Evolutionary conservation across 2,113 vertebrate species (phyloP), one percentile per base, ranked within the genome.

Genomic region (Ascaphus truei): DNA sequence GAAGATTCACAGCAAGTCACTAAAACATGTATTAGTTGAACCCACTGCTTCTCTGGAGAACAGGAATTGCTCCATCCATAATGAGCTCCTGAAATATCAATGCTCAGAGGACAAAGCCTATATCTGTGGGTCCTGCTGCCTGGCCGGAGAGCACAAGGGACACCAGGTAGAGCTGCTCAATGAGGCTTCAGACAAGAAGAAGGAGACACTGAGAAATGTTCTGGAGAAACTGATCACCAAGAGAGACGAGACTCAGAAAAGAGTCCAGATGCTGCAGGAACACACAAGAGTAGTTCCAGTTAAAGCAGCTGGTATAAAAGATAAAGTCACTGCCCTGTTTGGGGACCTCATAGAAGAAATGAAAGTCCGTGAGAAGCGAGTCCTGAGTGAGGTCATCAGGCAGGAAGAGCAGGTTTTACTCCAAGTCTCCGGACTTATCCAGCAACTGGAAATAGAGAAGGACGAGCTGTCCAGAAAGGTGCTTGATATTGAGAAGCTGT

Each of bases 41-140:
- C 43, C 43, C 43, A 47, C 20, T 8, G 23, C 43, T 22, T 20
- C 18, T 20, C 23, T 47, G 2, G 33, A 31, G 0, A 64, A 18
- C 68, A 47, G 4, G 23, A 47, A 47, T 22, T 79, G 78, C 0
- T 72, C 55, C 37, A 52, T 73, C 11, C 80, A 82, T 39, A 61
- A 12, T 29, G 73, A 84, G 25, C 75, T 79, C 57, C 73, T 80
- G 29, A 73, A 80, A 5, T 77, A 78, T 55, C 78, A 52, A 53
- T 82, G 82, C 0, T 68, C 75, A 29, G 74, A 79, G 0, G 78
- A 84, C 0, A 72, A 59, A 6, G 68, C 79, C 37, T 64, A 75
- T 43, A 41, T 82, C 36, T 80, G 81, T 0, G 79, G 79, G 27
- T 29, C 80, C 29, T 83, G 78, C 64, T 58, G 74, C 0, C 72